Percentiles rank a stretch among this genome's conserved stretches.
phyloP scores from a whole-genome alignment of 2,888 invertebrate genomes.

The Yponomeuta malinellus region DNA sequence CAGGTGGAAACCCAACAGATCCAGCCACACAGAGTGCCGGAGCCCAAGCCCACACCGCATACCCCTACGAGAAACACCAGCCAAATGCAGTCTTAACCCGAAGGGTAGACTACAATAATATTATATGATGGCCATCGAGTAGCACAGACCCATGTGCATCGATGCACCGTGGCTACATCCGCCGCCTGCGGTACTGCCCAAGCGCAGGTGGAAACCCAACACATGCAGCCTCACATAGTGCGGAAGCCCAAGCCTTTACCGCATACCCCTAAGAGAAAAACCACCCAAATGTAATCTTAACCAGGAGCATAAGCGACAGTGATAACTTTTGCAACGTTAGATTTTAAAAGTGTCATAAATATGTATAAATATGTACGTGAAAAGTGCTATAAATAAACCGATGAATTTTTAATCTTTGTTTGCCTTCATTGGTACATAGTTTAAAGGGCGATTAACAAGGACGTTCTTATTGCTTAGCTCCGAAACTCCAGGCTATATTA shows the following conservation, averaged over 20 bases:
- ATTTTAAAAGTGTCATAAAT: too few relatives aligned
- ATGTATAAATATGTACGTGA: too few relatives aligned
- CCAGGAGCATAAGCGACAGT: background rate
- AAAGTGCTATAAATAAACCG: too few relatives aligned
- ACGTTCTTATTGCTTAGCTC: too few relatives aligned
- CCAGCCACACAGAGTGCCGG: background rate
- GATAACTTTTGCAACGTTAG: too few relatives aligned
- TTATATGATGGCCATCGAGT: constrained; percentile 46
- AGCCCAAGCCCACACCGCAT: background rate
- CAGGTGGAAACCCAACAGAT: background rate
- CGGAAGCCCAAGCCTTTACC: background rate
- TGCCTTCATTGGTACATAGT: too few relatives aligned
- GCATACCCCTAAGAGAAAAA: background rate
- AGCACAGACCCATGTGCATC: constrained; percentile 25
- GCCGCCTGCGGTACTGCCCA: background rate
- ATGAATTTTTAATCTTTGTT: too few relatives aligned
- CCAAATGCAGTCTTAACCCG: background rate
- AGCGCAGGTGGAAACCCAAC: background rate
- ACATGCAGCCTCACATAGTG: background rate
- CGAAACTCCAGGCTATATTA: too few relatives aligned
- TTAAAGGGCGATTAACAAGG: too few relatives aligned
- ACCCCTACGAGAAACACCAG: background rate
- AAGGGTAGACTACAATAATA: background rate
- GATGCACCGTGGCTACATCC: background rate
- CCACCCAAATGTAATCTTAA: background rate